These are phyloP conservation scores for Sipha maydis DNA, from an alignment of 2,888 invertebrate genomes.

Conservation along the genomic window DNA sequence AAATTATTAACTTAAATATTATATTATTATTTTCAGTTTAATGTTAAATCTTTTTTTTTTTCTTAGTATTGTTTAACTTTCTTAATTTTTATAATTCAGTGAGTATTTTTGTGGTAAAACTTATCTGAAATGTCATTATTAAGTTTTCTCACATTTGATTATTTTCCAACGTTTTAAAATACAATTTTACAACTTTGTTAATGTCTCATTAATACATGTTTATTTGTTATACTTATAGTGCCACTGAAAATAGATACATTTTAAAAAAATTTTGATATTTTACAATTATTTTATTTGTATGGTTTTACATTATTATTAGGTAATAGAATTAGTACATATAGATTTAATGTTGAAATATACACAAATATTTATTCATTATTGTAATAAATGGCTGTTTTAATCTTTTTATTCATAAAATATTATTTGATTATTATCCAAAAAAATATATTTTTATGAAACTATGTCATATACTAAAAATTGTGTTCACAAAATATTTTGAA, in stretches of 20 bases:
- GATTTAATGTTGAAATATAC: conserved; percentile 4
- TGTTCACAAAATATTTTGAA: conserved; percentile 54
- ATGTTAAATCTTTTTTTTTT: background rate
- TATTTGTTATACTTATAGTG: conserved; percentile 30
- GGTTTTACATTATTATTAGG: conserved; percentile 9
- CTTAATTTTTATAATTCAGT: background rate
- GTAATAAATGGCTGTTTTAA: conserved; percentile 27
- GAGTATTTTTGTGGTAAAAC: conserved; percentile 1
- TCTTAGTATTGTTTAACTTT: background rate
- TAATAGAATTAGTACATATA: background rate
- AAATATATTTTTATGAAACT: conserved; percentile 1
- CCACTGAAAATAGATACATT: conserved; percentile 22
- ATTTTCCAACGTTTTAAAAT: background rate
- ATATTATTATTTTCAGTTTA: too few relatives aligned
- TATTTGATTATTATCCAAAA: background rate
- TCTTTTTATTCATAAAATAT: conserved; percentile 16
- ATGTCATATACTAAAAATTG: conserved; percentile 16
- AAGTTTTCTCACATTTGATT: background rate
- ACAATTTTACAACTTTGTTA: conserved; percentile 5
- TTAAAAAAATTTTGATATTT: background rate
- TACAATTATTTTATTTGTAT: background rate
- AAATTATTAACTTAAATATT: background rate
- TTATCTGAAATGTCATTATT: conserved; percentile 2
- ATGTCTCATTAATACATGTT: background rate
- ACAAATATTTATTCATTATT: background rate